phyloP scores from a whole-genome alignment of 2,797 vertebrate genomes.

The Petrocephalus schoutedeni region DNA sequence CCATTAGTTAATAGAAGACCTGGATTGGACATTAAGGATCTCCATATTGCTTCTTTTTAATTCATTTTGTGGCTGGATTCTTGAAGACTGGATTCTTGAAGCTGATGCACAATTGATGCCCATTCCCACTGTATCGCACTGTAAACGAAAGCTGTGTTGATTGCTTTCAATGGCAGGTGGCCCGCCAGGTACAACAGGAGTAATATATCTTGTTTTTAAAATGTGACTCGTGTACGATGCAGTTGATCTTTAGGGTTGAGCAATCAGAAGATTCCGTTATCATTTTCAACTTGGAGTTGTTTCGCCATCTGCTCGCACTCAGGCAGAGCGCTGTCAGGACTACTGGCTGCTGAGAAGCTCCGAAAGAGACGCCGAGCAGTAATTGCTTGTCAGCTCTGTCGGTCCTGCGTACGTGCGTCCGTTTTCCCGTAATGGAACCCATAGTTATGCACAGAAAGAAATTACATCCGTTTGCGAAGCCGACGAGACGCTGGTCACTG shows the following conservation, averaged over 20 bases:
- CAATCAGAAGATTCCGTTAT: constrained; percentile 16
- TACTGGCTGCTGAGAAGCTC: constrained; percentile 42
- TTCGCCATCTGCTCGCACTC: neutral
- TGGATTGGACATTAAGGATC: neutral
- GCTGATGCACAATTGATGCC: neutral
- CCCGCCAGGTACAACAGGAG: neutral
- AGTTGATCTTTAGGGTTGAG: constrained; percentile 6
- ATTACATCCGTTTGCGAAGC: constrained; percentile 49
- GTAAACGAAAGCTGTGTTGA: neutral
- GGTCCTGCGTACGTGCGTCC: constrained; percentile 34
- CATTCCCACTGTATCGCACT: neutral
- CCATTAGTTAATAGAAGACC: neutral
- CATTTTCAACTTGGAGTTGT: constrained; percentile 18
- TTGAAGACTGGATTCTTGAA: too few species aligned
- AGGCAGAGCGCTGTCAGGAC: constrained; percentile 12
- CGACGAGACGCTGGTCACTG: neutral
- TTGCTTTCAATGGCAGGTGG: neutral
- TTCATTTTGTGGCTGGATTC: neutral
- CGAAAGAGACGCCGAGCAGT: constrained; percentile 46
- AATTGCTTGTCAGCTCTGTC: constrained; percentile 66
- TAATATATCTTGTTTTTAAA: neutral
- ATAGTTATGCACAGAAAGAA: constrained; percentile 61
- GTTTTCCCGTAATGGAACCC: constrained; percentile 58
- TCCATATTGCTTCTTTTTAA: neutral
- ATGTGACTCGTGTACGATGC: neutral